These are phyloP conservation scores for Caenorhabditis sp. DNA, from an alignment of 2,888 invertebrate genomes.

Conservation along the genomic window DNA sequence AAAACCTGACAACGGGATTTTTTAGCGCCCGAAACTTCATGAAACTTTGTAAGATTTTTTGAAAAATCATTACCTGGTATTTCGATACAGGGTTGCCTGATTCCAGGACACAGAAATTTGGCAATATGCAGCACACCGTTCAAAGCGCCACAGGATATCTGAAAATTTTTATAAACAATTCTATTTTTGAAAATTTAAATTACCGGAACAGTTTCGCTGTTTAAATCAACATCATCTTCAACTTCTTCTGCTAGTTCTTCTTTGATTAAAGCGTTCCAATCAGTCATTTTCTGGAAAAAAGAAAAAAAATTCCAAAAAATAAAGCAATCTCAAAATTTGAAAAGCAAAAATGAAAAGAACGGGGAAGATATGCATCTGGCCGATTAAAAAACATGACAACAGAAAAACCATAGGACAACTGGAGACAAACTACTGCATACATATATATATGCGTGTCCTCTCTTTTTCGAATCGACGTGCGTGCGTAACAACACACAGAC, in stretches of 20 bases:
- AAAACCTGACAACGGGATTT: no score
- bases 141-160: constrained; percentile 14
- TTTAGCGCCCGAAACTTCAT: no score
- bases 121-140: constrained; percentile 10
- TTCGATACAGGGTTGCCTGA: constrained; percentile 15
- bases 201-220: background rate
- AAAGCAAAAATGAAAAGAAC: no score
- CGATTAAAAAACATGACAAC: background rate
- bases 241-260: background rate
- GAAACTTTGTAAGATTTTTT: no score
- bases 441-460: background rate
- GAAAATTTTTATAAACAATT: no score
- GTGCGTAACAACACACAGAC: background rate
- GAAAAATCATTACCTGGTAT: constrained; percentile 2
- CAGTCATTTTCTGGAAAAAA: background rate
- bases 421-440: background rate
- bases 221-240: background rate
- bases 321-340: no score
- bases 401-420: background rate
- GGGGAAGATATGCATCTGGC: background rate
- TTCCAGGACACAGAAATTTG: constrained; percentile 20
- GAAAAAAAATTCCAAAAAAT: no score
- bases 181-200: constrained; percentile 1
- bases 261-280: background rate
- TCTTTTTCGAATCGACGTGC: background rate